Conservation (phyloP, 2,888 invertebrate species). For the Pandemis corylana region DNA sequence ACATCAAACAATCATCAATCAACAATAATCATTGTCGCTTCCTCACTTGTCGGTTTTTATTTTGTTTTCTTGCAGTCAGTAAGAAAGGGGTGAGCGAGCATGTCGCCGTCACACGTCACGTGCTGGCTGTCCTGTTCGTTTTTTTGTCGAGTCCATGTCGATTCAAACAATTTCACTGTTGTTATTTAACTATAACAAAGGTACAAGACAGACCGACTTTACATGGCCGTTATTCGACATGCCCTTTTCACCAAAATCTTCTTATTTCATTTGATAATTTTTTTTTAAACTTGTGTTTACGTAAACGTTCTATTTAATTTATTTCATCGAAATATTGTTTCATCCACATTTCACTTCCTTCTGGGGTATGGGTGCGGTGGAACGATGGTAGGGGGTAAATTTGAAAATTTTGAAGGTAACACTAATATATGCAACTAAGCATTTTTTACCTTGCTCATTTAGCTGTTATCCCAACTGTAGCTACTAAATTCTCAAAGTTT, state of each 20-base stretch:
- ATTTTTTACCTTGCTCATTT: slow-evolving; percentile 67
- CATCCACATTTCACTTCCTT: slow-evolving; percentile 41
- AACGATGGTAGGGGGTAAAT: slow-evolving; percentile 52
- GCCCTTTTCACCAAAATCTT: no score
- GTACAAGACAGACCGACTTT: no score
- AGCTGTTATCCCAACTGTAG: slow-evolving; percentile 30
- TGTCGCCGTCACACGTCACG: no score
- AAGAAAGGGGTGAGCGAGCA: no score
- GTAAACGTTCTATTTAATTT: background rate
- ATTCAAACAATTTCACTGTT: background rate
- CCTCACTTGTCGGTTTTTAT: no score
- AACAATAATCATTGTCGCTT: no score
- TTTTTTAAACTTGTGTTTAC: no score
- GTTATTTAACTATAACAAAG: no score
- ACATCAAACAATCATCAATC: no score
- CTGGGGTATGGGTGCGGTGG: slow-evolving; percentile 58
- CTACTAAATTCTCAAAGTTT: background rate
- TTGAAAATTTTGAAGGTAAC: slow-evolving; percentile 61
- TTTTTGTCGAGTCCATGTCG: background rate
- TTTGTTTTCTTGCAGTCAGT: no score
- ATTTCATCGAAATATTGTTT: slow-evolving; percentile 20
- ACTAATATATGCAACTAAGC: slow-evolving; percentile 73
- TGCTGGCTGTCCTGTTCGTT: background rate
- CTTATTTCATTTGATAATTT: no score
- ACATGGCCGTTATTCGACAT: no score